Evolutionary conservation across 2,113 vertebrate species (phyloP), one percentile per base, ranked within the genome.

Genomic region (Pungitius pungitius): DNA sequence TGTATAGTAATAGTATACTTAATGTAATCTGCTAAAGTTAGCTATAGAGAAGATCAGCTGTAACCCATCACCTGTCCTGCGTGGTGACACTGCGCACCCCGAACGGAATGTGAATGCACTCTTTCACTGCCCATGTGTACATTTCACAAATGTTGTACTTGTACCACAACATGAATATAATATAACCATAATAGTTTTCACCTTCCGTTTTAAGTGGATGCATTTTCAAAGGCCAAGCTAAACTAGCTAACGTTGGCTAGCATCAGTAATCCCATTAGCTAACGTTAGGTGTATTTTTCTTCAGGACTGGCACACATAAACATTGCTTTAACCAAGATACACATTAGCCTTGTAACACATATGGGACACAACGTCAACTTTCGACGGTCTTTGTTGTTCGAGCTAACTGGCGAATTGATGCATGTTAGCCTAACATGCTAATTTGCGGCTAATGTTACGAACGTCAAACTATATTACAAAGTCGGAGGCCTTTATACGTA

Each of bases 381-480:
- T 9, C 27, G 4, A 2, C 27, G 15, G 7, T 4, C 1, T 30
- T n/a, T 72, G 49, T 43, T 59, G n/a, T 24, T 40, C 18, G 47
- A 18, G 47, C 33, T 39, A 30, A 57, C 20, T 40, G 26, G 0
- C 43, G 13, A 58, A 33, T 55, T 60, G 27, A 18, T 49, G 39
- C 12, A 13, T 3, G 55, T 58, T 69, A 69, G 89, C 89, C 35
- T 69, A 71, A 11, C 3, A 70, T 78, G 90, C 89, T 91, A 92
- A 72, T 62, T 89, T 89, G 89, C 87, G 3, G 85, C 86, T 87
- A 88, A 84, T 39, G 43, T 63, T 64, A 20, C 11, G 37, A 59
- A 64, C 15, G 33, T 33, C 65, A 22, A 33, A 20, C 17, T 56
- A 2, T 45, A 40, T 56, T 33, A 69, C 10, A 37, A 6, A 1